Conservation (phyloP, 2,113 vertebrate species). For the Cichladusa arquata region DNA sequence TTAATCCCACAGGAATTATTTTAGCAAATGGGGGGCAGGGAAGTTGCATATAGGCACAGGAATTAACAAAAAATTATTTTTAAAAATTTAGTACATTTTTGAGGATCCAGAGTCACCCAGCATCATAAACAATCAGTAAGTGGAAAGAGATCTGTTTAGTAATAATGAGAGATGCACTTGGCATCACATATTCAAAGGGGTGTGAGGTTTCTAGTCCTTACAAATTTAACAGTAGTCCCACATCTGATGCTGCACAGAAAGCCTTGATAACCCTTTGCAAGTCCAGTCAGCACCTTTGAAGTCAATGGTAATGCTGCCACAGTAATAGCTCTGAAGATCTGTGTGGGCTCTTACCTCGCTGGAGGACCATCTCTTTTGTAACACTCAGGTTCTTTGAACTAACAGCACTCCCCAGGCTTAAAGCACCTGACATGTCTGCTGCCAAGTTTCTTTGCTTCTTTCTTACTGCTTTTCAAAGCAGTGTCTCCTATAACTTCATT, state of each 20-base stretch:
- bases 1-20: constrained; percentile 17
- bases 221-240: not conserved
- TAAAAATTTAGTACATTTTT: not conserved
- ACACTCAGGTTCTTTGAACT: not conserved
- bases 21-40: not conserved
- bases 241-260: not conserved
- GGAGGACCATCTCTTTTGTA: not conserved
- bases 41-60: not conserved
- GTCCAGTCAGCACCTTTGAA: not conserved
- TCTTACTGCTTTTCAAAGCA: not conserved
- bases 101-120: not conserved
- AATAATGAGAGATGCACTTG: not conserved
- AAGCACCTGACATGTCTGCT: not conserved
- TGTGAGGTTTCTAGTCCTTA: not conserved
- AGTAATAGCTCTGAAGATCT: not conserved
- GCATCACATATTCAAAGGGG: not conserved
- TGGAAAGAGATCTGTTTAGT: not conserved
- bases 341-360: not conserved
- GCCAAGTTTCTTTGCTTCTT: not conserved
- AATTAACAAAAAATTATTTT: not conserved
- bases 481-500: not conserved
- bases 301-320: not conserved
- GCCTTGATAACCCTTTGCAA: not conserved
- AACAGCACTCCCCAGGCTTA: not conserved
- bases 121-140: not conserved